Evolutionary conservation across 2,888 invertebrate species (phyloP).

Genomic region (Acleris sparsana): DNA sequence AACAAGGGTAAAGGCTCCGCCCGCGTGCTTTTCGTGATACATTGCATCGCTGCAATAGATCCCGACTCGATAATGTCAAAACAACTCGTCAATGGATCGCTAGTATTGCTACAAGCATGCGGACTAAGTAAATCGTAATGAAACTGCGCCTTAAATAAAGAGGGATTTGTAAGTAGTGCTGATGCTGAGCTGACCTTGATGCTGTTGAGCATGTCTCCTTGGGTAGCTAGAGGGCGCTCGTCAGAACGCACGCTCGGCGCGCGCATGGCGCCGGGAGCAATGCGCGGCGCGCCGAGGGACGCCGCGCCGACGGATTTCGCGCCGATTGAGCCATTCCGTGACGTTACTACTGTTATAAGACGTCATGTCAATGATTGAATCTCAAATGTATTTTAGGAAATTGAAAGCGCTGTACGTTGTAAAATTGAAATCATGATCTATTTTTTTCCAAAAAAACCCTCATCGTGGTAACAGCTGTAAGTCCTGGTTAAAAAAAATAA

Average conservation of each 20-base stretch:
- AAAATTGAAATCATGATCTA: too few relatives aligned
- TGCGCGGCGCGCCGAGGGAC: constrained; percentile 66
- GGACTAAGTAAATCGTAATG: too few relatives aligned
- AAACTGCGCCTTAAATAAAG: background rate
- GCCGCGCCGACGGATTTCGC: constrained; percentile 59
- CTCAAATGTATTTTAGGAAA: background rate
- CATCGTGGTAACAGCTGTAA: too few relatives aligned
- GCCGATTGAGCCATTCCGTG: constrained; percentile 59
- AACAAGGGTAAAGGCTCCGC: too few relatives aligned
- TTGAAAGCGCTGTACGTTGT: too few relatives aligned
- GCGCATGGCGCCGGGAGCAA: constrained; percentile 56
- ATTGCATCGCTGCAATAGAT: too few relatives aligned
- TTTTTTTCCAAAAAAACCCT: too few relatives aligned
- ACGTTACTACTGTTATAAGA: constrained; percentile 43
- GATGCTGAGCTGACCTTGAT: constrained; percentile 64
- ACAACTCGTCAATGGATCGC: too few relatives aligned
- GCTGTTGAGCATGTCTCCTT: constrained; percentile 84
- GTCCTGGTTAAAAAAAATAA: too few relatives aligned
- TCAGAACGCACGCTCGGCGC: constrained; percentile 72
- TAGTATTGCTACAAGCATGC: too few relatives aligned
- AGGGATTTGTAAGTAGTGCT: background rate
- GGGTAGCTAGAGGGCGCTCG: constrained; percentile 73
- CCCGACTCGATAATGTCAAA: too few relatives aligned
- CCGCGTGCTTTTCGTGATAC: too few relatives aligned
- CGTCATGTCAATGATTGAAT: background rate